Evolutionary conservation across 2,113 vertebrate species (phyloP).

Genomic region (Alligator mississippiensis): DNA sequence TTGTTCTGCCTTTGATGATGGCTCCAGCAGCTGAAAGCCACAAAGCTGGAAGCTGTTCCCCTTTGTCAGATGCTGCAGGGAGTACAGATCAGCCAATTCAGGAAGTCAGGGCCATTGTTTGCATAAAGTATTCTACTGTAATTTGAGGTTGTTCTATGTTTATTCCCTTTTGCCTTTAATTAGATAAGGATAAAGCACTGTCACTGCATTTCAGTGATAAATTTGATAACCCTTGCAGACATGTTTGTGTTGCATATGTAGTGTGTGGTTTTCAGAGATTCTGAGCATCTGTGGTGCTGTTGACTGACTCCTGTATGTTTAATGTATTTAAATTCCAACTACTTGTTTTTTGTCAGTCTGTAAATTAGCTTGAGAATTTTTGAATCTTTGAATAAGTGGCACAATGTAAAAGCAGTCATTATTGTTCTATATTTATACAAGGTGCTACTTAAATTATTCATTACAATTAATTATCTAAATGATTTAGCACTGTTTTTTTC

Average conservation of each 20-base stretch:
- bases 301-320: background rate
- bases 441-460: slow-evolving; percentile 13
- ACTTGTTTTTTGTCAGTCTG: background rate
- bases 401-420: slow-evolving; percentile 14
- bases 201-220: background rate
- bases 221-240: background rate
- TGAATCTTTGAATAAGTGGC: background rate
- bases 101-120: background rate
- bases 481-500: slow-evolving; percentile 5
- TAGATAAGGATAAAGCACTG: background rate
- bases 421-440: background rate
- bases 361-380: slow-evolving; percentile 35
- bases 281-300: background rate
- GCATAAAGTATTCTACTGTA: background rate
- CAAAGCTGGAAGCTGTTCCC: background rate
- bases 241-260: background rate
- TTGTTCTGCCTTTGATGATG: background rate
- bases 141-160: background rate
- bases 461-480: slow-evolving; percentile 46
- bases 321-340: background rate
- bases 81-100: background rate
- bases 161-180: background rate
- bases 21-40: background rate
- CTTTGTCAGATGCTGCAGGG: background rate
- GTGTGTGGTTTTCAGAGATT: background rate